Percentiles rank a stretch among this genome's conserved stretches.
phyloP scores from a whole-genome alignment of 2,888 invertebrate species.

The Nemotelus nigrinus region DNA sequence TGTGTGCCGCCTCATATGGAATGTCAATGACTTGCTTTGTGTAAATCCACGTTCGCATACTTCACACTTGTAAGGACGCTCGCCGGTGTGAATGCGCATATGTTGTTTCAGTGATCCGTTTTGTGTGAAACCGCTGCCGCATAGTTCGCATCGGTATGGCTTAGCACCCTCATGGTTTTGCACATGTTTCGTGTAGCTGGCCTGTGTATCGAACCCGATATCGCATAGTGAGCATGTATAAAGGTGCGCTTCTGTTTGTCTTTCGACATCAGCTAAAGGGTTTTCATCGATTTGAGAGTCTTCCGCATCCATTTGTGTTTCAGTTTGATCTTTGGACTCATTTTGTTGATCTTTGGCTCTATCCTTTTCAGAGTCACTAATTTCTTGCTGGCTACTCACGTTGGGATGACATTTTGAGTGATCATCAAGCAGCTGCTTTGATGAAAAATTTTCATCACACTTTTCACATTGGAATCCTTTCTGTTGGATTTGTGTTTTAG shows the following conservation, averaged over 20 bases:
- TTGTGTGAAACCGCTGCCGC: slow-evolving; percentile 59
- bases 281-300: background rate
- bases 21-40: slow-evolving; percentile 59
- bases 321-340: background rate
- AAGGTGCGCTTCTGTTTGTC: slow-evolving; percentile 38
- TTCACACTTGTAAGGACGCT: slow-evolving; percentile 58
- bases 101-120: slow-evolving; percentile 60
- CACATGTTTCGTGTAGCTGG: slow-evolving; percentile 60
- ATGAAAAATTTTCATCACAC: slow-evolving; percentile 47
- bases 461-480: slow-evolving; percentile 58
- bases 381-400: slow-evolving; percentile 30
- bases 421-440: slow-evolving; percentile 45
- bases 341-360: background rate
- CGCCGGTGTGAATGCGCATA: slow-evolving; percentile 59
- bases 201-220: slow-evolving; percentile 60
- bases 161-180: slow-evolving; percentile 58
- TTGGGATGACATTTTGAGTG: slow-evolving; percentile 47
- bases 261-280: slow-evolving; percentile 30
- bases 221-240: slow-evolving; percentile 57
- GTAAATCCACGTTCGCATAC: slow-evolving; percentile 59
- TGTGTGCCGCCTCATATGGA: slow-evolving; percentile 60
- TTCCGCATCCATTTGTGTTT: background rate
- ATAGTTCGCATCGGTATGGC: slow-evolving; percentile 57
- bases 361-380: slow-evolving; percentile 12
- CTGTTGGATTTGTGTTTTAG: slow-evolving; percentile 59